phyloP scores from a whole-genome alignment of 2,888 invertebrate species.

The Cordilura impudica region DNA sequence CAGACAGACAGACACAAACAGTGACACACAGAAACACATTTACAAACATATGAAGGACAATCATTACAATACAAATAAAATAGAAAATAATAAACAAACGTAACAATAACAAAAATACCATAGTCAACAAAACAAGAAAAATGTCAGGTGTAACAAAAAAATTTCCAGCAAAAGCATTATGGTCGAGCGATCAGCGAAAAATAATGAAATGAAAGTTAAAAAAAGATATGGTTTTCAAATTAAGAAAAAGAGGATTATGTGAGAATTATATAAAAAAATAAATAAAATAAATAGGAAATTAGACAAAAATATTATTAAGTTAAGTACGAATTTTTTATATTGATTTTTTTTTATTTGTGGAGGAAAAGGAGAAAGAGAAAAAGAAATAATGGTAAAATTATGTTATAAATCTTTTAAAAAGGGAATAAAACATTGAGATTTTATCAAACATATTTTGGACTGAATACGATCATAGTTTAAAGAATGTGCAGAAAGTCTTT shows the following conservation, averaged over 20 bases:
- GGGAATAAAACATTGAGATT: slow-evolving; percentile 34
- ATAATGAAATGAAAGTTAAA: slow-evolving; percentile 37
- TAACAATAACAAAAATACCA: slow-evolving; percentile 42
- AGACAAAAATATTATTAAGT: slow-evolving; percentile 21
- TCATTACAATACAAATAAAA: slow-evolving; percentile 23
- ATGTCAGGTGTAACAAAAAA: slow-evolving; percentile 16
- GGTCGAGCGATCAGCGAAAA: slow-evolving; percentile 41
- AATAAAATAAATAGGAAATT: slow-evolving; percentile 9
- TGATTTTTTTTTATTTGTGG: slow-evolving; percentile 39
- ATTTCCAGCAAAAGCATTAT: slow-evolving; percentile 31
- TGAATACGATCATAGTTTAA: neutral
- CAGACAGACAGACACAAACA: slow-evolving; percentile 52
- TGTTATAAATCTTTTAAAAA: slow-evolving; percentile 42
- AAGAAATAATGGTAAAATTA: slow-evolving; percentile 58
- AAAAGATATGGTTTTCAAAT: slow-evolving; percentile 25
- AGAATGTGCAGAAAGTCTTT: neutral
- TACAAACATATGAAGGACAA: slow-evolving; percentile 42
- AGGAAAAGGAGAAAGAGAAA: slow-evolving; percentile 56
- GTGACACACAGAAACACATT: slow-evolving; percentile 41
- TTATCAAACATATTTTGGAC: neutral
- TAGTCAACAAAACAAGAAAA: slow-evolving; percentile 25
- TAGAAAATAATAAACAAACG: slow-evolving; percentile 31
- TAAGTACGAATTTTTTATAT: neutral
- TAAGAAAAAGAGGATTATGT: neutral
- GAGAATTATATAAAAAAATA: slow-evolving; percentile 16